A percentile compares a stretch with the other conserved stretches of the same genome.
Conservation (phyloP, 2,888 invertebrate species). For the Stratiomys singularior region DNA sequence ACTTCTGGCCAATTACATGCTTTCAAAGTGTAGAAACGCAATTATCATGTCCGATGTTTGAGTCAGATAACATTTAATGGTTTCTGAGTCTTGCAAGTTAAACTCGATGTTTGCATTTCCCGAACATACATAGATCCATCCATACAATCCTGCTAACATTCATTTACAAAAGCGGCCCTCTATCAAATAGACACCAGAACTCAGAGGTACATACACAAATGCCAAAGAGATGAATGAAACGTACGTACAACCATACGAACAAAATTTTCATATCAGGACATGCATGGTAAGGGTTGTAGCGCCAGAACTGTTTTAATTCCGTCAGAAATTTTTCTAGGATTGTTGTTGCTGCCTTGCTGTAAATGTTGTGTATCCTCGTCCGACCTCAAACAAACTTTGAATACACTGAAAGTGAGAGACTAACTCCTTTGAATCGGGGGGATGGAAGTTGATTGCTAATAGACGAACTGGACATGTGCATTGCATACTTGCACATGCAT, state of each 20-base stretch:
- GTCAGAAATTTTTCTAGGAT: no score
- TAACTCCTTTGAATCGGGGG: neutral
- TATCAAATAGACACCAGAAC: neutral
- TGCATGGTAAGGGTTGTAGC: neutral
- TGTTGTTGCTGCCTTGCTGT: no score
- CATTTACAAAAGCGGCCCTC: neutral
- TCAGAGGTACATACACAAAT: neutral
- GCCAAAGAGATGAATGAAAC: neutral
- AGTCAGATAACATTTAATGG: slow-evolving; percentile 15
- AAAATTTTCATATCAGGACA: neutral
- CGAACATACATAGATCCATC: no score
- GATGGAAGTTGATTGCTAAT: neutral
- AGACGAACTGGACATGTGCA: neutral
- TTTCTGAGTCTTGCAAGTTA: slow-evolving; percentile 13
- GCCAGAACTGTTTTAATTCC: no score
- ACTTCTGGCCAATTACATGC: slow-evolving; percentile 4
- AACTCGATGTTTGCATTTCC: neutral
- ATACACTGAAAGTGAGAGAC: neutral
- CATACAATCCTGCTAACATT: no score
- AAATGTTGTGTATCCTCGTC: neutral
- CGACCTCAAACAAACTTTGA: neutral
- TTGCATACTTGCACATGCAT: neutral
- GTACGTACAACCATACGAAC: neutral
- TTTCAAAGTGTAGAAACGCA: slow-evolving; percentile 12
- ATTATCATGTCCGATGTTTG: slow-evolving; percentile 27